Base-by-base conservation (phyloP, 2,888 invertebrate genomes). In the Pyrgus malvae region DNA sequence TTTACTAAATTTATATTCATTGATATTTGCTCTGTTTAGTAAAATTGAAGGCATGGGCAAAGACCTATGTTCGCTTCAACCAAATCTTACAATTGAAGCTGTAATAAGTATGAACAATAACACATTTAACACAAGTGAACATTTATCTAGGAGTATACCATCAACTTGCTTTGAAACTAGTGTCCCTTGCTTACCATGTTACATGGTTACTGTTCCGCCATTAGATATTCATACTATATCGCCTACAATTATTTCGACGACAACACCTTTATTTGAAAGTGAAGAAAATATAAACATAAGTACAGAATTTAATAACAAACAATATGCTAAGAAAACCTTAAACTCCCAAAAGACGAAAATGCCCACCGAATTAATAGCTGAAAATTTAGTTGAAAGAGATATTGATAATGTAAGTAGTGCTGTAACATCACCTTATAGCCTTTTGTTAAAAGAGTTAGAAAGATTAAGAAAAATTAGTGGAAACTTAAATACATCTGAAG, bases 1-100 rank as follows among this genome's bases (percentile, higher is more conserved):
- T 90, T 92, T 99, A 62, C 91, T 99, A 60, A 99, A 98, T 83
- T 92, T 99, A 67, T 98, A 98, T 80, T 97, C 99, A 0, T 84
- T 99, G 58, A 98, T 98, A 78, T 95, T 98, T 74, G 97, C 98
- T 0, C 91, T 97, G 58, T 97, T 98, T 76, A 94, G 93, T 63
- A 97, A 97, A 91, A 97, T 99, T 60, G 92, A 92, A 66, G 92
- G 92, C 40, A 97, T 97, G 94, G 92, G 92, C 58, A 74, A 76
- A 63, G 89, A 94, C 63, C 74, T 93, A 31, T 78, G 91, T 68
- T 69, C 78, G 57, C 73, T 94, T 59, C 91, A 93, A 72, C 81
- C 92, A 60, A 81, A 90, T 60, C 64, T 80, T 23, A 70, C 62
- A 46, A 63, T 78, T 57, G 83, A 81, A 48, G 74, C 73, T 8